Evolutionary conservation across 2,113 vertebrate genomes (phyloP), one percentile per base, ranked within the genome.

Genomic region (Perognathus longimembris): DNA sequence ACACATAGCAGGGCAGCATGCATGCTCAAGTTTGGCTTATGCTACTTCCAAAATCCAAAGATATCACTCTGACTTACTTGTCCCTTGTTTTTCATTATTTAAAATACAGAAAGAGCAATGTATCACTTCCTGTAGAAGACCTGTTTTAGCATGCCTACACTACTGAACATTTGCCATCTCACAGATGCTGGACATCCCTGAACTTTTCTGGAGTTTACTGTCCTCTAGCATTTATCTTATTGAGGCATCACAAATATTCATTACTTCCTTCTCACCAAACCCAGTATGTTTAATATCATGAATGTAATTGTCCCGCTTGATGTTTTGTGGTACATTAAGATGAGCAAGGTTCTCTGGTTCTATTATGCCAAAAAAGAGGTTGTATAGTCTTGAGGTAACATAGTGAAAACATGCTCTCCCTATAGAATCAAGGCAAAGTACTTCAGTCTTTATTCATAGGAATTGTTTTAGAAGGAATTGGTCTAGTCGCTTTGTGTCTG

Each of bases 361-460:
- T 82, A 15, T 76, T 40, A 36, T 89, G 59, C 59, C 85, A 91
- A 70, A 36, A 32, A 88, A 40, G 81, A 38, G 76, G 59, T 74
- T 92, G 82, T 76, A 50, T 92, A 85, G 80, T 64, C 63, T 67
- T 79, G 71, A 91, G 82, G 64, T 90, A 67, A 93, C 50, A 76
- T n/a, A 78, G 67, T 74, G 15, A 81, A 94, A 82, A 70, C 90
- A 75, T 85, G 69, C 18, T 70, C 38, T 81, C 45, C 57, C 70
- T 94, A 34, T 42, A 78, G 2, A 75, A 40, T 59, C 45, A 81
- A 91, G 21, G 24, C 69, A 70, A 64, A 70, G 32, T 82, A 40
- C 74, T 90, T 88, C 82, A 70, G 50, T 92, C 64, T 94, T 40
- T 92, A 30, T 64, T 93, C 90, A 91, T 84, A 94, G 40, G 32